Conservation (phyloP, 2,888 invertebrate species). For the Germaria angustata region DNA sequence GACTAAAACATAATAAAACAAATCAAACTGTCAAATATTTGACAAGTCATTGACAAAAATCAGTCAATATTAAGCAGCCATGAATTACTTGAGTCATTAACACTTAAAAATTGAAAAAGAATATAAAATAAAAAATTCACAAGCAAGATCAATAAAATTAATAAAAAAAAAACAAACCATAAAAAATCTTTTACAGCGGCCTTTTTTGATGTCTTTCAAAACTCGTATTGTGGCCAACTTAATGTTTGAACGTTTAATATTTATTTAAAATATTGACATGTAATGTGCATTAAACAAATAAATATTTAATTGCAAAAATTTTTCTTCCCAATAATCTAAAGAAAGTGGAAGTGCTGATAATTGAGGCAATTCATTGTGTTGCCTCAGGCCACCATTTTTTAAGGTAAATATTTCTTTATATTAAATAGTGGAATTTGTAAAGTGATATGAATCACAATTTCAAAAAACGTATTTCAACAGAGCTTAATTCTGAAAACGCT, state of each 20-base stretch:
- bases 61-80: conserved; percentile 2
- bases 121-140: neutral
- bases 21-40: conserved; percentile 41
- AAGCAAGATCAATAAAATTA: conserved; percentile 24
- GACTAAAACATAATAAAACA: neutral
- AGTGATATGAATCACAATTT: neutral
- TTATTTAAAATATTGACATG: conserved; percentile 12
- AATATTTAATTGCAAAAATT: conserved; percentile 12
- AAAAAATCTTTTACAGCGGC: neutral
- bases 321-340: neutral
- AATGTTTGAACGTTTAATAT: neutral
- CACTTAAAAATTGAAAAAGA: conserved; percentile 10
- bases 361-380: neutral
- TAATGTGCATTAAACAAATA: conserved; percentile 27
- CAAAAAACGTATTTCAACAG: neutral
- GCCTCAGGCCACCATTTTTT: neutral
- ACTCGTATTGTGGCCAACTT: neutral
- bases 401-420: conserved; percentile 1
- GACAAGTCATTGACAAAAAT: conserved; percentile 43
- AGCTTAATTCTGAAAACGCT: too few relatives aligned
- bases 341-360: conserved; percentile 49
- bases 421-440: neutral
- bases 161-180: neutral
- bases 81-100: conserved; percentile 48
- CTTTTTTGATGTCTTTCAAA: neutral